These are phyloP conservation scores for Drosophila teissieri DNA, from an alignment of 1,140 invertebrate species.

Conservation along the genomic window DNA sequence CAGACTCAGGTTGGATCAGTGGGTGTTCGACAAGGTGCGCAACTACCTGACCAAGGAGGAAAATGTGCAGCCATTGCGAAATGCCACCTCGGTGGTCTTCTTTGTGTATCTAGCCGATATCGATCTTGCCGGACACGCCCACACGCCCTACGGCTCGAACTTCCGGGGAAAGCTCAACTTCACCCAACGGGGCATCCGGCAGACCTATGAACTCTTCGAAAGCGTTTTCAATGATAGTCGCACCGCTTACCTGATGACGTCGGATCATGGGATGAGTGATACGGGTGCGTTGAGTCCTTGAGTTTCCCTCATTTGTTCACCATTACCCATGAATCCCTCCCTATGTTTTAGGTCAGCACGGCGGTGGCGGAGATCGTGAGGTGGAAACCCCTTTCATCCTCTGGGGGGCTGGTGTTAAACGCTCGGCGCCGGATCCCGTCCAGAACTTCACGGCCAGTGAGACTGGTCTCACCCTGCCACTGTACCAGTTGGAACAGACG, in stretches of 20 bases:
- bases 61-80: constrained; percentile 72
- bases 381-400: constrained; percentile 28
- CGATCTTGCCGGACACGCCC: constrained; percentile 88
- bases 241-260: constrained; percentile 96
- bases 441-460: constrained; percentile 1
- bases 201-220: constrained; percentile 89
- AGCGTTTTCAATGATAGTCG: constrained; percentile 90
- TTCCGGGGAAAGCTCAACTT: constrained; percentile 92
- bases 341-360: constrained; percentile 89
- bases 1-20: neutral
- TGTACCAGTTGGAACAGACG: constrained; percentile 15
- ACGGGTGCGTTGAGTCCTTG: constrained; percentile 87
- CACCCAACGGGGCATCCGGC: constrained; percentile 91
- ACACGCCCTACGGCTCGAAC: constrained; percentile 93
- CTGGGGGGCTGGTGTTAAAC: constrained; percentile 28
- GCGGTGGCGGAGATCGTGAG: constrained; percentile 85
- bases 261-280: constrained; percentile 99
- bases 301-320: neutral
- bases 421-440: neutral
- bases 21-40: neutral
- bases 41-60: constrained; percentile 87
- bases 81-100: constrained; percentile 89
- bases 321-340: neutral
- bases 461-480: constrained; percentile 4
- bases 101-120: constrained; percentile 97